These are phyloP conservation scores for Dryocosmus kuriphilus DNA, from an alignment of 2,888 invertebrate genomes.

Conservation along the genomic window DNA sequence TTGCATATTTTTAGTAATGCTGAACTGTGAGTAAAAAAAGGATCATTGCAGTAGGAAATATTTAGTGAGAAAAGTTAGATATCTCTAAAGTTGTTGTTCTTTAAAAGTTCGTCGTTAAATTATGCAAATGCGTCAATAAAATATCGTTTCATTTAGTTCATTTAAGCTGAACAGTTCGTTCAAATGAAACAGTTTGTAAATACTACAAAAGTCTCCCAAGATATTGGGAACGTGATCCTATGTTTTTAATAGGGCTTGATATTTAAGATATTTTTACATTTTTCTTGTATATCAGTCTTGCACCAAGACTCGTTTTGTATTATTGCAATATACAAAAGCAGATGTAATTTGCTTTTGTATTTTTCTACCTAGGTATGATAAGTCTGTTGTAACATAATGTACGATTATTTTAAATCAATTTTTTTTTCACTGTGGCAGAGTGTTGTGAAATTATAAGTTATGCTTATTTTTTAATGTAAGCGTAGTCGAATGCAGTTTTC, in stretches of 20 bases:
- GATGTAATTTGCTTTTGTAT: constrained; percentile 10
- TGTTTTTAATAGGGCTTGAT: constrained; percentile 1
- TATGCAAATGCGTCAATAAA: not conserved
- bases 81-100: not conserved
- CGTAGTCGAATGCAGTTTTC: constrained; percentile 1
- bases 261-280: constrained; percentile 17
- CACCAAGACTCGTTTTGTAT: not conserved
- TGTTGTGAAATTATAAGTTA: not conserved
- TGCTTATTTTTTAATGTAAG: constrained; percentile 1
- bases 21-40: too few species aligned
- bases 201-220: not conserved
- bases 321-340: not conserved
- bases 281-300: not conserved
- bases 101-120: not conserved
- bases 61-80: not conserved
- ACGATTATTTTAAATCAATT: not conserved
- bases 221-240: not conserved
- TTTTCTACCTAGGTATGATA: constrained; percentile 28
- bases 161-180: not conserved
- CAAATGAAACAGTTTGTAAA: not conserved
- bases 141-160: not conserved
- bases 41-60: not conserved
- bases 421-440: not conserved
- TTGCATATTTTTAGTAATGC: not conserved
- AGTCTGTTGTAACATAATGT: not conserved